Base-by-base conservation (phyloP, 53 echinoderm and acorn worm genomes). In the Hippasteria phrygiana region DNA sequence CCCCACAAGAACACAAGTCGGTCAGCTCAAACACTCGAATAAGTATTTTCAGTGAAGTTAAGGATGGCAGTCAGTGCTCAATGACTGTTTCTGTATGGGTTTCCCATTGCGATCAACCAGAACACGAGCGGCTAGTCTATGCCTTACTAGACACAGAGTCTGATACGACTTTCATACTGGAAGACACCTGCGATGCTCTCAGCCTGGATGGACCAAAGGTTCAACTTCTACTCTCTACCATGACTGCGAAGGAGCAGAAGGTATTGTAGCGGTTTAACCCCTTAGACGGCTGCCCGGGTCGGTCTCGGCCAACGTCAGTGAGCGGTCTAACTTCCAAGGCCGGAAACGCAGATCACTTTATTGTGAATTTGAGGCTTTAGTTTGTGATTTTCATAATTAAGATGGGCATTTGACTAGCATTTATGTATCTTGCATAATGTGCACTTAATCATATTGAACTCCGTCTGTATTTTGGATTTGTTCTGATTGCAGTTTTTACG, bases 31-130 rank as follows among this genome's bases (percentile, higher is more conserved):
- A 72, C 42, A 72, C 72, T 20, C 72, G 41, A 72, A 45, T 73
- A 5, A 73, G 73, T 42, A 55, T 72, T 43, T 22, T 87, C 20
- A 69, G 72, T 28, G 73, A 37, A 18, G 35, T 36, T 5, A 38
- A 24, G 26, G n/a, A 73, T 39, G 18, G 72, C 55, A 72, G 73
- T 54, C 54, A 72, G 73, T 36, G 72, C 36, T 87, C 87, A 31
- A 87, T 87, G 87, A 72, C 73, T 47, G 87, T 87, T 35, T 73
- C 87, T 33, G 87, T 87, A 39, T 87, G 51, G 71, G 36, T 87
- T 24, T 87, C 87, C 37, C 87, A 87, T 33, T 37, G 38, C 1
- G 53, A 87, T 43, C 29, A 20, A 13, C 87, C 87, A 35, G 87
- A 54, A 18, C 8, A 29, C 26, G 87, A 72, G 73, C 26, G 53